Conservation (phyloP, 2,888 invertebrate species). For the Glyphotaelius pellucidus region DNA sequence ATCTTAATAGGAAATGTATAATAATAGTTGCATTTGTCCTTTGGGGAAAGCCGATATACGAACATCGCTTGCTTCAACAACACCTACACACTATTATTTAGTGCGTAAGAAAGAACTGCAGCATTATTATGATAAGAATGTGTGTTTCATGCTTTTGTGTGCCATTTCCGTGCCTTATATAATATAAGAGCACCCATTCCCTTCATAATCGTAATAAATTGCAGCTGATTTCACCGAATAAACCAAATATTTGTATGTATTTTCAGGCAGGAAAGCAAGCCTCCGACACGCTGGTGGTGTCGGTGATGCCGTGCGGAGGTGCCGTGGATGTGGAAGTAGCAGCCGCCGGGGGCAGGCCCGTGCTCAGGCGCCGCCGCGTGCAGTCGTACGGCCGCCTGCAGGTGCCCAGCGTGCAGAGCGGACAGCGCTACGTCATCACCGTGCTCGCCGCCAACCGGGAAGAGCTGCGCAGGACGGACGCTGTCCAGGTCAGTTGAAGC, state of each 20-base stretch:
- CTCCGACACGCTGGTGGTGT: conserved; percentile 69
- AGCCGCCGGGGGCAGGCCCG: conserved; percentile 65
- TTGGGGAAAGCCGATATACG: too few species aligned
- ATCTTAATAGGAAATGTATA: too few species aligned
- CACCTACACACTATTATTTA: too few species aligned
- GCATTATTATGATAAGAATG: too few species aligned
- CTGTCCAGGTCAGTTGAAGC: conserved; percentile 73
- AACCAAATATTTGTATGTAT: not conserved
- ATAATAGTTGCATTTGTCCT: too few species aligned
- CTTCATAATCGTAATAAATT: too few species aligned
- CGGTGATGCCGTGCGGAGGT: conserved; percentile 78
- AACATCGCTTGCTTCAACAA: too few species aligned
- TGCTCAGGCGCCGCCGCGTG: conserved; percentile 66
- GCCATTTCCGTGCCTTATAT: too few species aligned
- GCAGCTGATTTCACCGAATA: not conserved
- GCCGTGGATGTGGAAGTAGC: conserved; percentile 74
- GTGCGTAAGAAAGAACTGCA: too few species aligned
- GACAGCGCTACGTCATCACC: conserved; percentile 75
- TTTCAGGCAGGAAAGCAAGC: conserved; percentile 68
- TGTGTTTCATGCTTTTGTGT: too few species aligned
- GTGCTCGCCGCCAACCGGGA: conserved; percentile 75
- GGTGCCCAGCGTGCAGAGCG: conserved; percentile 70
- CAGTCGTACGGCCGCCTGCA: conserved; percentile 75
- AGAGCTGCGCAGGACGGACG: conserved; percentile 74
- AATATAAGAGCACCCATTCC: too few species aligned